phyloP scores from a whole-genome alignment of 2,797 vertebrate species.

The Eulemur mongoz region DNA sequence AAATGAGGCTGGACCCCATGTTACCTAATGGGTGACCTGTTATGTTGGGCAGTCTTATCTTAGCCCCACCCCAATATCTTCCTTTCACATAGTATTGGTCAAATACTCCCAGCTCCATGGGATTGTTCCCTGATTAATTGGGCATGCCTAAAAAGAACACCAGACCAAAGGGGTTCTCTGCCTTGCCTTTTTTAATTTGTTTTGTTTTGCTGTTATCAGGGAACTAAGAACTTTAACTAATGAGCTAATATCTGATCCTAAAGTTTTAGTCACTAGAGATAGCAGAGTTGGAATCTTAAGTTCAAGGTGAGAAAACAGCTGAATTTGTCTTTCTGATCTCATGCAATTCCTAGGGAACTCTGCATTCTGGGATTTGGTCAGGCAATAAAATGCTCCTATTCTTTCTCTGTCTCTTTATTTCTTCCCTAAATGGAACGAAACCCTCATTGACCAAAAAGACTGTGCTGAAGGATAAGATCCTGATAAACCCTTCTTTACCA shows the following conservation, averaged over 20 bases:
- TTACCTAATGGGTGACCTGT: background rate
- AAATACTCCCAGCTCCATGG: background rate
- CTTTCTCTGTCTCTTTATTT: background rate
- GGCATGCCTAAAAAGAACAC: background rate
- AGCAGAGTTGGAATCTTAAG: background rate
- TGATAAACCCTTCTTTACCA: background rate
- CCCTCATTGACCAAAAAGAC: background rate
- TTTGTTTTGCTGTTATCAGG: conserved; percentile 7
- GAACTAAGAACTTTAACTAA: conserved; percentile 13
- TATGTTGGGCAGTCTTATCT: background rate
- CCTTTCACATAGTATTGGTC: background rate
- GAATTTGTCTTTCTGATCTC: background rate
- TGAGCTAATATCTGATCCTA: background rate
- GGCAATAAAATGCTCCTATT: conserved; percentile 22
- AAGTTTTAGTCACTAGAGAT: background rate
- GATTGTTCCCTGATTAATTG: background rate
- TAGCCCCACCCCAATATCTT: background rate
- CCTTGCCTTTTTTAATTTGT: background rate
- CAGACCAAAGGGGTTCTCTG: background rate
- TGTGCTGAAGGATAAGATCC: background rate
- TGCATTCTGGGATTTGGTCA: background rate
- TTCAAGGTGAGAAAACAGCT: background rate
- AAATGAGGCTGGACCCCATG: background rate
- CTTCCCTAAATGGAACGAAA: background rate
- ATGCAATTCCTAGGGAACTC: background rate